Evolutionary conservation across 2,113 vertebrate species (phyloP).

Genomic region (Elanoides forficatus): DNA sequence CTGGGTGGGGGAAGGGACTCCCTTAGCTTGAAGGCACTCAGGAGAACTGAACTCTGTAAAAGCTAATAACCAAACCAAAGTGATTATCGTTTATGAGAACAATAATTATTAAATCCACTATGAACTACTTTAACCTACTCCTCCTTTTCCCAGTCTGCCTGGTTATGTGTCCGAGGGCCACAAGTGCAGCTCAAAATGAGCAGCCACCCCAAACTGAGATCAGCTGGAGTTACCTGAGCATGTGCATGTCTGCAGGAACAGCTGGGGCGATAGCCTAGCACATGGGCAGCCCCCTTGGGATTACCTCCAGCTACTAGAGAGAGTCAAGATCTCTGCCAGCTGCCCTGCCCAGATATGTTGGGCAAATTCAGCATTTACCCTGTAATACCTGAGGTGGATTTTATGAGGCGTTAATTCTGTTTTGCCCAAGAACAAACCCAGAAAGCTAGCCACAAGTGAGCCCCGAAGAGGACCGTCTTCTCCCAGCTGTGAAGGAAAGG

Average conservation of each 20-base stretch:
- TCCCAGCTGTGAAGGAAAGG: neutral
- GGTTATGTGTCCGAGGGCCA: neutral
- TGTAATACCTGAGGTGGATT: neutral
- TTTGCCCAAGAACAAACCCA: neutral
- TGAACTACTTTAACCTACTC: neutral
- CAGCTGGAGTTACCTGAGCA: neutral
- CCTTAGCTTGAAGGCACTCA: neutral
- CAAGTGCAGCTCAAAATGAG: neutral
- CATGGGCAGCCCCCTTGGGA: neutral
- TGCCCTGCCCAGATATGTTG: neutral
- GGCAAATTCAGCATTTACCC: neutral
- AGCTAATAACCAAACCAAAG: neutral
- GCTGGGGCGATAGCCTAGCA: neutral
- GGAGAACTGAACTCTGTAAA: neutral
- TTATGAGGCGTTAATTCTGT: neutral
- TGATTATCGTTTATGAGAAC: neutral
- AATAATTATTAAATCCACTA: neutral
- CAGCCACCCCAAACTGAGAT: neutral
- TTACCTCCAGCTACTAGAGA: neutral
- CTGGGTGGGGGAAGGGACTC: neutral
- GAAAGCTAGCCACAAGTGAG: neutral
- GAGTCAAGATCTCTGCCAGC: neutral
- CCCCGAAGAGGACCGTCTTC: neutral
- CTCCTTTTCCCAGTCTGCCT: neutral
- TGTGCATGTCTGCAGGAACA: neutral